A percentile compares a stretch with the other conserved stretches of the same genome.
Conservation (phyloP, 2,888 invertebrate genomes). For the Encarsia formosa region DNA sequence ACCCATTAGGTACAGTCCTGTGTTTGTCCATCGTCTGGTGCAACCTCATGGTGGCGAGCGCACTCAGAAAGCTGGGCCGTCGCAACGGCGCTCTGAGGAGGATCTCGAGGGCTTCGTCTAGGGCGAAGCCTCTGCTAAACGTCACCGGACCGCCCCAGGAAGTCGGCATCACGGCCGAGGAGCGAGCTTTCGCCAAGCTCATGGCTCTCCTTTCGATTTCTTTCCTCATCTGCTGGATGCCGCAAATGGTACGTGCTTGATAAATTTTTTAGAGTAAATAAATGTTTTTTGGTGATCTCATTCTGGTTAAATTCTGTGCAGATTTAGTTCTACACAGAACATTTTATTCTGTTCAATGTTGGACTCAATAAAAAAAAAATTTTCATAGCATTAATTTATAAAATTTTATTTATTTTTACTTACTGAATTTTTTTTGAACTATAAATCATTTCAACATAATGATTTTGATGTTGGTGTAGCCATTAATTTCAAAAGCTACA, state of each 20-base stretch:
- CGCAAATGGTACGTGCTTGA: conserved; percentile 84
- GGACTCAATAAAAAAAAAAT: no score
- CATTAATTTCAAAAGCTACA: no score
- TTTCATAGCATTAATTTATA: no score
- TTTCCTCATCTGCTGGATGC: conserved; percentile 83
- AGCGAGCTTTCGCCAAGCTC: conserved; percentile 77
- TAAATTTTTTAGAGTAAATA: no score
- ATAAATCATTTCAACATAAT: no score
- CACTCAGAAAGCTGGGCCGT: conserved; percentile 60
- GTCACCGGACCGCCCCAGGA: conserved; percentile 37
- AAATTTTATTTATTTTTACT: no score
- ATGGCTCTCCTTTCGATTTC: conserved; percentile 80
- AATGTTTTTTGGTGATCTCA: no score
- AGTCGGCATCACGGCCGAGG: conserved; percentile 64
- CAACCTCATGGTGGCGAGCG: conserved; percentile 76
- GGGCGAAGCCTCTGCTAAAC: conserved; percentile 40
- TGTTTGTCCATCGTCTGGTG: conserved; percentile 75
- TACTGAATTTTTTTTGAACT: no score
- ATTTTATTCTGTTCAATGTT: no score
- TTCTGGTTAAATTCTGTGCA: no score
- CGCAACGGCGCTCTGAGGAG: conserved; percentile 41
- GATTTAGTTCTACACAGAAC: no score
- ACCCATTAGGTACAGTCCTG: conserved; percentile 62
- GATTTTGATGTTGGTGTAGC: no score
- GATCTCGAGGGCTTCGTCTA: conserved; percentile 44